These are phyloP conservation scores for Embiotoca jacksoni DNA, from an alignment of 2,113 vertebrate species.

Conservation along the genomic window DNA sequence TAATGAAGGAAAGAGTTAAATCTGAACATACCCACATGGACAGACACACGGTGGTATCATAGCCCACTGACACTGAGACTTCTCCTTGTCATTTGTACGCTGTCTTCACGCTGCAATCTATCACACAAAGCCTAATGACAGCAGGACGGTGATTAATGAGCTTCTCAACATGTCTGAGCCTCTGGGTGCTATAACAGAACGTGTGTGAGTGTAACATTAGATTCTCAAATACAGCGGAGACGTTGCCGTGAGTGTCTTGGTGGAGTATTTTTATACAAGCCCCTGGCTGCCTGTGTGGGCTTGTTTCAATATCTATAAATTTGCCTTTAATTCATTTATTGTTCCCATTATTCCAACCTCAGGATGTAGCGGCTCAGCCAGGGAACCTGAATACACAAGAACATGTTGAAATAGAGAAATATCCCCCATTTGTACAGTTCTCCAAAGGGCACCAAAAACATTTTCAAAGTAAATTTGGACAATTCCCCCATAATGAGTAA, in stretches of 20 bases:
- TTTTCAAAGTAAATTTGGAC: conserved; percentile 45
- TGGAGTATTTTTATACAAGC: conserved; percentile 64
- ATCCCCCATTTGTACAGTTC: conserved; percentile 29
- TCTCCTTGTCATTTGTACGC: conserved; percentile 20
- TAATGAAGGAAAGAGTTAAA: conserved; percentile 44
- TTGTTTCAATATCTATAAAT: conserved; percentile 72
- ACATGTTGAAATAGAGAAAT: conserved; percentile 7
- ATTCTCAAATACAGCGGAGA: conserved; percentile 64
- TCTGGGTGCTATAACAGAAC: conserved; percentile 42
- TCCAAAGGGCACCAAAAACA: conserved; percentile 19
- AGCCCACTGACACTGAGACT: background rate
- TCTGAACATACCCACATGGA: background rate
- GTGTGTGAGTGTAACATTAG: conserved; percentile 49
- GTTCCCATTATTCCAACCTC: conserved; percentile 52
- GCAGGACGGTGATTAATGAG: conserved; percentile 77
- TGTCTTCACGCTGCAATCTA: conserved; percentile 36
- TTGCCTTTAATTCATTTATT: conserved; percentile 72
- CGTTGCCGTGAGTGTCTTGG: conserved; percentile 25
- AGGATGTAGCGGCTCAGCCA: conserved; percentile 36
- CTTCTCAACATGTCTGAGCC: conserved; percentile 51
- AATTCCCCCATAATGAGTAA: conserved; percentile 13
- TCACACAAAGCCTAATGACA: conserved; percentile 49
- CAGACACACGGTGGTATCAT: background rate
- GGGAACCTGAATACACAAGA: conserved; percentile 28
- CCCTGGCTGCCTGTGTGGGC: conserved; percentile 48